Percentiles rank a stretch among this genome's conserved stretches.
Evolutionary conservation across 2,113 vertebrate genomes (phyloP).

Genomic region (Spheniscus mendiculus): DNA sequence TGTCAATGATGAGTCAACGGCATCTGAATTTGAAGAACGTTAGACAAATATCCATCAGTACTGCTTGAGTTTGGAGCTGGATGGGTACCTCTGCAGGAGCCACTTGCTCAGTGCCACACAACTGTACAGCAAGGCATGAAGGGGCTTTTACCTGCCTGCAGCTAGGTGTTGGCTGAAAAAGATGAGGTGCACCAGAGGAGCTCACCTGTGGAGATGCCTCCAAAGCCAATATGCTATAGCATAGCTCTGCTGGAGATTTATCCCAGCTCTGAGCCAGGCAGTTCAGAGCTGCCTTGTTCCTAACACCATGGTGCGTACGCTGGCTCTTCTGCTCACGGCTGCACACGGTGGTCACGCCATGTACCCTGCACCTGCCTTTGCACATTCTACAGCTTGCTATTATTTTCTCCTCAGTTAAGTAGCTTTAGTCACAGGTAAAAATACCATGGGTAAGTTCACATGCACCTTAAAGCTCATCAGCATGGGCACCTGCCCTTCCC

Average conservation of each 20-base stretch:
- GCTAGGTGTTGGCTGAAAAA: neutral
- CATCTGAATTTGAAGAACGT: neutral
- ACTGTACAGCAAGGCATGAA: neutral
- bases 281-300: neutral
- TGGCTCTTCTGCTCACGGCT: neutral
- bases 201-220: neutral
- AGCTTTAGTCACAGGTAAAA: neutral
- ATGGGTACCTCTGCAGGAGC: neutral
- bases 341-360: accelerated
- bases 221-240: neutral
- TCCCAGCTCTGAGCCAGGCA: neutral
- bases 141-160: neutral
- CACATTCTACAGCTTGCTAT: neutral
- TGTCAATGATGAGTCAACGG: accelerated
- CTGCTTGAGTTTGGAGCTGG: neutral
- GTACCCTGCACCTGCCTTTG: neutral
- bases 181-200: neutral
- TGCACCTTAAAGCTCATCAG: neutral
- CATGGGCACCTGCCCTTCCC: neutral
- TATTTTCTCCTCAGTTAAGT: neutral
- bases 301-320: accelerated
- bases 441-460: neutral
- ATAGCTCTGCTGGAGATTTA: neutral
- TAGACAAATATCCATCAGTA: neutral
- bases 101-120: neutral